Base-by-base conservation (phyloP, 1,140 invertebrate genomes). In the Drosophila truncata region DNA sequence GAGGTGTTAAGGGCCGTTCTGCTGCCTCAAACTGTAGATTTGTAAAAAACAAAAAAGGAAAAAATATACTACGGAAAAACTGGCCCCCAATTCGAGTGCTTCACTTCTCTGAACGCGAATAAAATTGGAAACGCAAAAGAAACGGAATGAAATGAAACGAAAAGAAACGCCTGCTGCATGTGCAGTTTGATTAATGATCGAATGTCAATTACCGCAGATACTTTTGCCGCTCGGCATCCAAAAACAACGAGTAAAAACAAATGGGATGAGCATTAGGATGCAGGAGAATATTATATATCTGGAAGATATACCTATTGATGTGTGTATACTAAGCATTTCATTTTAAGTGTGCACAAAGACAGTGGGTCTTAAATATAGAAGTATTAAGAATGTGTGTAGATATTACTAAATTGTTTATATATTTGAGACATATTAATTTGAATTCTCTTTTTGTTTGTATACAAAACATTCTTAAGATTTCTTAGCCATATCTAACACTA, bases 151-250 rank as follows among this genome's bases (percentile, higher is more conserved):
- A 72, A 59, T 49, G 20, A 72, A 67, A 76, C 78, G 70, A 88
- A 88, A 76, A 78, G 90, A 86, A 86, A 83, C 77, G 84, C 80
- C 82, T 91, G 85, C 85, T 91, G 91, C 91, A 91, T 92, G 78
- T 92, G 91, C 86, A 88, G 57, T 82, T 92, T 92, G 91, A 92
- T 92, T 92, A 92, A 92, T 92, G 91, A 91, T 92, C 81, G 67
- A 82, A 73, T 84, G 91, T 92, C 91, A 92, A 92, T 92, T 92
- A 91, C 83, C 73, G 73, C 80, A 91, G 82, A 91, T 88, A 90
- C 58, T 84, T 71, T 49, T 72, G 65, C 65, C 25, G 50, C 42
- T 71, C 29, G 37, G 37, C 27, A 70, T 69, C 33, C 27, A 29
- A 50, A 70, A 37, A 54, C 31, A 63, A 63, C n/a, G 16, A 10